Evolutionary conservation across 2,888 invertebrate genomes (phyloP).

Genomic region (Oconnorella tubifera): DNA sequence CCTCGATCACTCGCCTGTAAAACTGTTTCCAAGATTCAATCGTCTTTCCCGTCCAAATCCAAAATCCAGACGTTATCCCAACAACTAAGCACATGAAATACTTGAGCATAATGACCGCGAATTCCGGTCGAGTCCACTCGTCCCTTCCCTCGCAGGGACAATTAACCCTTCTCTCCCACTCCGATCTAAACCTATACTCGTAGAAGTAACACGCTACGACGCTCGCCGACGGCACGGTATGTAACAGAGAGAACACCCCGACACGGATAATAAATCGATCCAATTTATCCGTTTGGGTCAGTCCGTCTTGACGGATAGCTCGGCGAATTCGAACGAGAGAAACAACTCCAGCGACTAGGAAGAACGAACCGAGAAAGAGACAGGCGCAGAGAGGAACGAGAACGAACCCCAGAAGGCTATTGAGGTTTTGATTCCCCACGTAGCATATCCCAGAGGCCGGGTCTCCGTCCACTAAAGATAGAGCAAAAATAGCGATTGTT

Average conservation of each 20-base stretch:
- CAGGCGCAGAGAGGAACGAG: constrained; percentile 84
- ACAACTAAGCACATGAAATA: constrained; percentile 94
- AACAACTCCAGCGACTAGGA: constrained; percentile 89
- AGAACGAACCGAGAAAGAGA: constrained; percentile 82
- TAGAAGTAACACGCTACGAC: constrained; percentile 91
- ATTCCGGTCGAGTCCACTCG: constrained; percentile 62
- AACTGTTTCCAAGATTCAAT: constrained; percentile 74
- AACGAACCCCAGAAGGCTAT: constrained; percentile 80
- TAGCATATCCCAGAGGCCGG: constrained; percentile 93
- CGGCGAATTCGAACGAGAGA: constrained; percentile 92
- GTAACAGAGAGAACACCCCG: constrained; percentile 91
- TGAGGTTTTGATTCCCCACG: constrained; percentile 80
- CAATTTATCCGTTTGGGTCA: constrained; percentile 80
- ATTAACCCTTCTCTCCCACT: constrained; percentile 77
- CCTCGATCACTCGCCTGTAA: constrained; percentile 23
- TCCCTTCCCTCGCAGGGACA: constrained; percentile 66
- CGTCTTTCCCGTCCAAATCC: constrained; percentile 97
- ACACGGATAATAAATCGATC: constrained; percentile 96
- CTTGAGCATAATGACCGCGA: constrained; percentile 91
- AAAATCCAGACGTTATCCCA: constrained; percentile 92
- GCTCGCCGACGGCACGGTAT: constrained; percentile 88
- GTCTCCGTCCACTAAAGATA: constrained; percentile 92
- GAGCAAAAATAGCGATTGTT: constrained; percentile 79
- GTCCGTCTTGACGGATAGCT: constrained; percentile 75
- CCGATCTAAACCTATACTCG: constrained; percentile 82